Conservation (phyloP, 2,797 vertebrate genomes). For the Falco berigora region DNA sequence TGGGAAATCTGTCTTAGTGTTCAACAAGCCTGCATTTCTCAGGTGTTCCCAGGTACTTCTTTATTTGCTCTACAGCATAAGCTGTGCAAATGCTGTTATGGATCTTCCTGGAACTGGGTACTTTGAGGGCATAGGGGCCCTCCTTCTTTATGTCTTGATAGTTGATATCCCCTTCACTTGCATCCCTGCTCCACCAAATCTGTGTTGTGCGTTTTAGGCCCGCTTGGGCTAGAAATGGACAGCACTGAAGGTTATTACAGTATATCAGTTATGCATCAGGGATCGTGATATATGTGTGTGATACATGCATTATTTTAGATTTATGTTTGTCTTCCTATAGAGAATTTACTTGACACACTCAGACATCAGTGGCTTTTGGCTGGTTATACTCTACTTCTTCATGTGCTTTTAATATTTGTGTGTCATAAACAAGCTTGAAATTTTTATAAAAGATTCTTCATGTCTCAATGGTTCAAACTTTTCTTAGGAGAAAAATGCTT, state of each 20-base stretch:
- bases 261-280: not conserved
- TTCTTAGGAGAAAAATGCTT: not conserved
- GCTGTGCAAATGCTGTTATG: not conserved
- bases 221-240: not conserved
- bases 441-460: not conserved
- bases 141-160: not conserved
- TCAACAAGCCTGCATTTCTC: not conserved
- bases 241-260: not conserved
- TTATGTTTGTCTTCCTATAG: not conserved
- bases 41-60: not conserved
- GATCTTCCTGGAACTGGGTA: not conserved
- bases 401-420: not conserved
- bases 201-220: not conserved
- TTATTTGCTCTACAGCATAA: not conserved
- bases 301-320: not conserved
- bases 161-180: not conserved
- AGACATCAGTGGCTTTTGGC: not conserved
- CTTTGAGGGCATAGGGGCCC: not conserved
- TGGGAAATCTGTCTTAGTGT: not conserved
- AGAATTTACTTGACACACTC: not conserved
- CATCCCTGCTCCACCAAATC: not conserved
- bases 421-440: not conserved
- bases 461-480: not conserved
- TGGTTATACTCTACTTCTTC: not conserved
- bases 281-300: not conserved